Base-by-base conservation (phyloP, 1,140 invertebrate species). In the Drosophila littoralis region DNA sequence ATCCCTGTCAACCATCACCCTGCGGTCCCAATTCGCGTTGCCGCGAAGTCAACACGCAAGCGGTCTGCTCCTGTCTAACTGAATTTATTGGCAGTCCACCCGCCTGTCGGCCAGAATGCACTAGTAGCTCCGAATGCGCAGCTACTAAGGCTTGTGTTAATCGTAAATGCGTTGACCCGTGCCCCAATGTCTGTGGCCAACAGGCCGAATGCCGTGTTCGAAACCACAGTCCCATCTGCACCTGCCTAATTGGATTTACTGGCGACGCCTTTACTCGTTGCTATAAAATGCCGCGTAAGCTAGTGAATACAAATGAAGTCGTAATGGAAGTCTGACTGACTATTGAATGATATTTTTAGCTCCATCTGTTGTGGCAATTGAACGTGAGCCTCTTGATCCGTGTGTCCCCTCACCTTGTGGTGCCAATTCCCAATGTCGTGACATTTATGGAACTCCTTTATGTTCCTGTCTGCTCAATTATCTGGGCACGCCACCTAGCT, bases 341-440 rank as follows among this genome's bases (percentile, higher is more conserved):
- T 32, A 7, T 2, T 38, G 32, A 63, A 7, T 40, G 7, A 13
- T 8, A 6, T 68, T 57, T 77, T 1, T 64, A 89, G 90, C 73
- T 65, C 75, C 88, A 1, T 57, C 78, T 5, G 38, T 73, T 52
- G 74, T 93, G 81, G 76, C 74, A 2, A 48, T 75, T 58, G 55
- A 80, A 60, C 69, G 75, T 38, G 86, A 75, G 67, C 75, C 81
- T 33, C 65, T 92, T 52, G 94, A 96, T 82, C 96, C 96, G 15
- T 97, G 97, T 90, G 93, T 95, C 76, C 96, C 96, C n/a, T 96
- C 96, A 7, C 97, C 97, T 6, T 97, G 96, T 89, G 96, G 96
- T 40, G 95, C 96, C 0, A 96, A 97, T 81, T 96, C 96, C 76
- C 93, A 96, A 76, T 98, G 97, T 84, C 93, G 95, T 42, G 94